Evolutionary conservation across 2,888 invertebrate genomes (phyloP), one percentile per base, ranked within the genome.

Genomic region (Galerucella nymphaeae): DNA sequence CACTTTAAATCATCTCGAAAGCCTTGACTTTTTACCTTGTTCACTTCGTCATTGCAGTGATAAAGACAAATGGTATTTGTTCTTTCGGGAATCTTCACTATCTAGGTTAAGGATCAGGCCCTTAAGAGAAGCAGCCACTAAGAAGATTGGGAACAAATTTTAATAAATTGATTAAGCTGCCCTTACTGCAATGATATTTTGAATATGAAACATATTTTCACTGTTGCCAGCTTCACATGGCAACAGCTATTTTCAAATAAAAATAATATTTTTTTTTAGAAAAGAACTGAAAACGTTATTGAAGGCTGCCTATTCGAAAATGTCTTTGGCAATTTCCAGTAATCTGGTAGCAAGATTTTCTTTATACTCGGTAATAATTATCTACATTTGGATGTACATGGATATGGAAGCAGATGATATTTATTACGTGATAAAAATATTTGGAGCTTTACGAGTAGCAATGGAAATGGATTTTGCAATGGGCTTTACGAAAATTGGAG

Each of bases 241-340:
- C 23, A 0, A 30, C 30, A 2, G 30, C 0, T 8, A 8, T 30
- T 8, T 30, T 30, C 8, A 30, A 23, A 42, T 55, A 50, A 45
- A 45, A 45, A 45, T 13, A 11, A 13, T 14, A 42, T 13, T 2
- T 13, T 45, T 45, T 59, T 68, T 41, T 18, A 30, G 16, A 42
- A 42, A 16, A 65, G 82, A 82, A 77, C 78, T 81, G 69, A 74
- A 68, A 30, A 76, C 62, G 11, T 78, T 82, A 69, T 69, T 81
- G 64, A 75, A 69, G 66, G 71, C 78, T 13, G 74, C 77, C 45
- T 80, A 78, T 72, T 58, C 79, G 16, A 85, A 83, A 79, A 79
- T 82, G 1, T 64, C 81, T 0, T 79, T 82, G 63, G 76, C 83
- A 13, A 73, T 82, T 0, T 73, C 84, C 4, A 84, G 84, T 8